phyloP scores from a whole-genome alignment of 2,797 vertebrate genomes.

The Clamator glandarius region DNA sequence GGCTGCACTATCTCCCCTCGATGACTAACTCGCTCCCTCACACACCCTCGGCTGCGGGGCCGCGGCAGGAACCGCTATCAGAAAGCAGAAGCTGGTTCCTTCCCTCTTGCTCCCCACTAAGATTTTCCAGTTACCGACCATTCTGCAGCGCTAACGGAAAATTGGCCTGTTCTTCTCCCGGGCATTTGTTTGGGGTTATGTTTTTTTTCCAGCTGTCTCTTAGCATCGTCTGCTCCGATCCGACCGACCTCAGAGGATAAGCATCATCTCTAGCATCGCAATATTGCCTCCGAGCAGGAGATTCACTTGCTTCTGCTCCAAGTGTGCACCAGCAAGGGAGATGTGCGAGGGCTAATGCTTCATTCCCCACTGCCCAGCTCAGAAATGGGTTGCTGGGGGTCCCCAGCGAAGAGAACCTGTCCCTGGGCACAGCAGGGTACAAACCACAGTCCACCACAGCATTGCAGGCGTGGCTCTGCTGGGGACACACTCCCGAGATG shows the following conservation, averaged over 20 bases:
- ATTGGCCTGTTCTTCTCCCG: background rate
- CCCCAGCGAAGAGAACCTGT: background rate
- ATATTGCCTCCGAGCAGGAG: rapidly evolving
- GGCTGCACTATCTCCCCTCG: background rate
- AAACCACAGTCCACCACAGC: background rate
- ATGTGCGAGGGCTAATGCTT: rapidly evolving
- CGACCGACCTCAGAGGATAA: background rate
- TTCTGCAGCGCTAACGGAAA: slow-evolving; percentile 35
- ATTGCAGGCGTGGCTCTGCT: background rate
- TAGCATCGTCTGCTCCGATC: background rate
- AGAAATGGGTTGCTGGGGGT: rapidly evolving
- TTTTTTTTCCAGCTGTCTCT: background rate
- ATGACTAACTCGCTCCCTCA: background rate
- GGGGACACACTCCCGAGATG: background rate
- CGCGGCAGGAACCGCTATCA: background rate
- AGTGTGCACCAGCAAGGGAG: background rate
- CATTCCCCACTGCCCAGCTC: background rate
- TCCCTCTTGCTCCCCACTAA: slow-evolving; percentile 40
- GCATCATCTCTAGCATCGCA: background rate
- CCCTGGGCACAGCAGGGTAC: background rate
- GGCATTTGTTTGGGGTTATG: background rate
- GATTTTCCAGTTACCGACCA: slow-evolving; percentile 46
- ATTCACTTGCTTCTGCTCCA: rapidly evolving
- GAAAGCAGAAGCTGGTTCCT: slow-evolving; percentile 63
- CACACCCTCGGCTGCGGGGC: background rate